Percentiles rank a stretch among this genome's conserved stretches.
Conservation (phyloP, 2,888 invertebrate genomes). For the Limnephilus rhombicus region DNA sequence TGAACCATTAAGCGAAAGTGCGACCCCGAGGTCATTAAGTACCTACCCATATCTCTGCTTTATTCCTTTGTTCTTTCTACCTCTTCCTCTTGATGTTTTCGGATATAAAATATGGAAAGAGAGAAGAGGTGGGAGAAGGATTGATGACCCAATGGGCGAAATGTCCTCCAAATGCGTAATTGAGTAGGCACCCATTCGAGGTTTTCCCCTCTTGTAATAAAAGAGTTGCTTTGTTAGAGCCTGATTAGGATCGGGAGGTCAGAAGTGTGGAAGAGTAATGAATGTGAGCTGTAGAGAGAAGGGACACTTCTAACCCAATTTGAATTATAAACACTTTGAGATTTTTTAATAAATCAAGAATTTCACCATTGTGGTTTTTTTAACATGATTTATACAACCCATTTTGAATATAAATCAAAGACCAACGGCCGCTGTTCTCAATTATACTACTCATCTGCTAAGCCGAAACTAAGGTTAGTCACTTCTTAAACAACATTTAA, state of each 20-base stretch:
- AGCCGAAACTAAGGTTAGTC: too few relatives aligned
- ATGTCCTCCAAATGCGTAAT: background rate
- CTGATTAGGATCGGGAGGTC: background rate
- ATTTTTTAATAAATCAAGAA: background rate
- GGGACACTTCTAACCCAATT: background rate
- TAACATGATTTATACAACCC: background rate
- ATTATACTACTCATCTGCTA: too few relatives aligned
- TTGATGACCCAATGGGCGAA: background rate
- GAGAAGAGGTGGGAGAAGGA: background rate
- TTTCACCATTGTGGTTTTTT: background rate
- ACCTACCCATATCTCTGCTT: background rate
- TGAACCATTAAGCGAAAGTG: background rate
- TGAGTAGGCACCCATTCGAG: background rate
- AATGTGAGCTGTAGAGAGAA: background rate
- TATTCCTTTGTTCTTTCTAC: background rate
- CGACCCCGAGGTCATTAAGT: background rate
- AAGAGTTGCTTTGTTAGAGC: background rate
- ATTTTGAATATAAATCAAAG: background rate
- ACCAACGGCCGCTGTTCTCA: too few relatives aligned
- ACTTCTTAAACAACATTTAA: too few relatives aligned
- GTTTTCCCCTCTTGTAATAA: background rate
- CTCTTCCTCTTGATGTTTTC: background rate
- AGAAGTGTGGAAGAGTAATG: background rate
- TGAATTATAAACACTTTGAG: background rate
- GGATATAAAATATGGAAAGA: background rate